phyloP scores from a whole-genome alignment of 2,888 invertebrate species.

The Criorhina ranunculi region DNA sequence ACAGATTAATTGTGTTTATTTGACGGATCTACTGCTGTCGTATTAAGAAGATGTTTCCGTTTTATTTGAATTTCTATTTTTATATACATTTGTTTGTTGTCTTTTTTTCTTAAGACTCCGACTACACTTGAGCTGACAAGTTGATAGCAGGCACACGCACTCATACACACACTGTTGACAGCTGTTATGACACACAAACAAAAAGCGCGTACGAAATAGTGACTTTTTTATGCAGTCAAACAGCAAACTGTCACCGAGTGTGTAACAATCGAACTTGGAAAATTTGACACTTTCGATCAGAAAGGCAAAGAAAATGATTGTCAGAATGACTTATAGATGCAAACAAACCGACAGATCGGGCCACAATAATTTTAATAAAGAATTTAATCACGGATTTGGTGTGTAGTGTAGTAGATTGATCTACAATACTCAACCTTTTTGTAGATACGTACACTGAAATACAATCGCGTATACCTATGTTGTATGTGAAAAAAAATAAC shows the following conservation, averaged over 20 bases:
- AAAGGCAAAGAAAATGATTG: slow-evolving; percentile 6
- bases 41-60: slow-evolving; percentile 22
- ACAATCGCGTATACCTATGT: neutral
- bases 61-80: slow-evolving; percentile 23
- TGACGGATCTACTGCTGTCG: slow-evolving; percentile 21
- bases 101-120: slow-evolving; percentile 15
- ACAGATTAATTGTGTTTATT: slow-evolving; percentile 17
- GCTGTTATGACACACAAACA: slow-evolving; percentile 7
- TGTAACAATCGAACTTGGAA: slow-evolving; percentile 4
- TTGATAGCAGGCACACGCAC: slow-evolving; percentile 9
- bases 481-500: neutral
- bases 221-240: neutral
- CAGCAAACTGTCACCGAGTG: slow-evolving; percentile 4
- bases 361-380: slow-evolving; percentile 53
- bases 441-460: slow-evolving; percentile 21
- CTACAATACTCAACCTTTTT: slow-evolving; percentile 38
- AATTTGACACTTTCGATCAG: neutral
- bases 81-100: slow-evolving; percentile 28
- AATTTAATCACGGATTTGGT: slow-evolving; percentile 47
- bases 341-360: slow-evolving; percentile 60
- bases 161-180: slow-evolving; percentile 20
- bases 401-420: slow-evolving; percentile 42
- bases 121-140: slow-evolving; percentile 24
- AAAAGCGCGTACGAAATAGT: neutral
- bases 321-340: slow-evolving; percentile 15